Percentiles rank a stretch among this genome's conserved stretches.
Conservation (phyloP, 37 sponge, comb jelly and placozoan species). For the Agelas oroides region DNA sequence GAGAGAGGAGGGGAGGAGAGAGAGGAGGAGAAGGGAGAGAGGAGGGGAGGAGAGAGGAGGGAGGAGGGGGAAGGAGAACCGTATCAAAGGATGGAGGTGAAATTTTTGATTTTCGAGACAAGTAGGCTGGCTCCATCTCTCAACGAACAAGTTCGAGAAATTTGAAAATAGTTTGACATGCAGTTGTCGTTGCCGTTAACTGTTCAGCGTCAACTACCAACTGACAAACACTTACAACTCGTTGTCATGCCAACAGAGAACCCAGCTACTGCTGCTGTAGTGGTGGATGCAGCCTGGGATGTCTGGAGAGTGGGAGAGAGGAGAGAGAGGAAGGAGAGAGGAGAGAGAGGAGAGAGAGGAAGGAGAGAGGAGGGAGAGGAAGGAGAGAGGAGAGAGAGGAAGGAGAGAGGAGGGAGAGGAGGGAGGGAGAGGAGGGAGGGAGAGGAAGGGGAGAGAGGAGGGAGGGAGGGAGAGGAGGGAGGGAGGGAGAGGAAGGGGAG, state of each 20-base stretch:
- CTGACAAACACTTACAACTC: too few relatives aligned
- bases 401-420: slow-evolving; percentile 4
- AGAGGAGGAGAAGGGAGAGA: neutral
- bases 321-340: neutral
- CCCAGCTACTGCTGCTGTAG: too few relatives aligned
- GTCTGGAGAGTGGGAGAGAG: neutral
- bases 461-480: too few relatives aligned
- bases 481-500: too few relatives aligned
- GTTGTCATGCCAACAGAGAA: too few relatives aligned
- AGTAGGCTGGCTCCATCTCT: neutral
- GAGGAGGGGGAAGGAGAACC: neutral
- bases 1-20: neutral
- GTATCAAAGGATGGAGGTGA: neutral
- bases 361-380: neutral
- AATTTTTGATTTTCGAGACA: neutral
- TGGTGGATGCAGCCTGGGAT: too few relatives aligned
- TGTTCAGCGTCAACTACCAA: too few relatives aligned
- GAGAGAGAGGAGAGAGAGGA: too few relatives aligned
- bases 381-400: slow-evolving; percentile 1
- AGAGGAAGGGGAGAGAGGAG: too few relatives aligned
- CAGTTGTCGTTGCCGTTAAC: too few relatives aligned
- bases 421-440: neutral
- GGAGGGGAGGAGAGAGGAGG: neutral
- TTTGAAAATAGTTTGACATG: too few relatives aligned
- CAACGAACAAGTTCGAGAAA: too few relatives aligned